phyloP scores from a whole-genome alignment of 2,888 invertebrate genomes.

The Cecidostiba fungosa region DNA sequence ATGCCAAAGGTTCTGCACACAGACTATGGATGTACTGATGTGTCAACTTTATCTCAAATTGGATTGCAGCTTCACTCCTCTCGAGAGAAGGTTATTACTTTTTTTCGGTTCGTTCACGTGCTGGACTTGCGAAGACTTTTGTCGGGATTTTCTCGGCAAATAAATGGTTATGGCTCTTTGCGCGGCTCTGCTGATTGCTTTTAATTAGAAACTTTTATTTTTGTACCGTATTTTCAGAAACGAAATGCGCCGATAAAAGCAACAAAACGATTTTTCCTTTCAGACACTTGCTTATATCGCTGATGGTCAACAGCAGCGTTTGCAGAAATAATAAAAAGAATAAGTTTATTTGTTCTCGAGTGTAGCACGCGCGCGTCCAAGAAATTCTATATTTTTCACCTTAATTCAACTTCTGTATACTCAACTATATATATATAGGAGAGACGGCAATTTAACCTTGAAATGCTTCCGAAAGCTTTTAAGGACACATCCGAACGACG shows the following conservation, averaged over 20 bases:
- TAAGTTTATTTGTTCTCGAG: neutral
- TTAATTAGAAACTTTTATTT: neutral
- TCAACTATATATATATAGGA: neutral
- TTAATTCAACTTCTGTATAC: neutral
- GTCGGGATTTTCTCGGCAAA: slow-evolving; percentile 30
- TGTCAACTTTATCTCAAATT: neutral
- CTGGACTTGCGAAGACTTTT: neutral
- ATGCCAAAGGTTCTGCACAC: neutral
- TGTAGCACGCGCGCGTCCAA: neutral
- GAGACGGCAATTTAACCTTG: neutral
- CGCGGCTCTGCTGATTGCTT: neutral
- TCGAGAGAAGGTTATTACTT: neutral
- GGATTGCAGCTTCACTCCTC: neutral
- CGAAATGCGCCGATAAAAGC: neutral
- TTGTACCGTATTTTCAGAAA: neutral
- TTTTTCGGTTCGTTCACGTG: neutral
- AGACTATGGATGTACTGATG: slow-evolving; percentile 1
- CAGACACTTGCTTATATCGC: neutral
- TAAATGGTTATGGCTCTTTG: neutral
- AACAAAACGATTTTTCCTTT: neutral
- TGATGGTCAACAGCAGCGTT: neutral
- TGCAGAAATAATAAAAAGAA: neutral
- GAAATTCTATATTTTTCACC: neutral
- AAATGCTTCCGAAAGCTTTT: neutral
- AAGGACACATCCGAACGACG: neutral